A percentile compares a stretch with the other conserved stretches of the same genome.
Evolutionary conservation across 2,113 vertebrate species (phyloP).

Genomic region (Mystacornis crossleyi): DNA sequence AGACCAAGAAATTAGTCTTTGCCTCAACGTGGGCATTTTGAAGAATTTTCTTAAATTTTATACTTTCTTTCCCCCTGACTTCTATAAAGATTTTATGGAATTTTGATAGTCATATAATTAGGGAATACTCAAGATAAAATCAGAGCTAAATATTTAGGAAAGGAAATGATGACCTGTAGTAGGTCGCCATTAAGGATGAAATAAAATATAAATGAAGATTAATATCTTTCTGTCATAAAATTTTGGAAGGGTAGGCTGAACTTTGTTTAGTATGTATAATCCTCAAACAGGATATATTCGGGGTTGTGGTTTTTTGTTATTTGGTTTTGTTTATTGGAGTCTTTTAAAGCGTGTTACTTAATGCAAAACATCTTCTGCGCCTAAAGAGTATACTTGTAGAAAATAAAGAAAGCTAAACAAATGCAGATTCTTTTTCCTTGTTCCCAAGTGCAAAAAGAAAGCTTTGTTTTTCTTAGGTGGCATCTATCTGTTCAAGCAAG

Average conservation of each 20-base stretch:
- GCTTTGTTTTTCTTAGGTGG: not conserved
- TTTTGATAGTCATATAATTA: not conserved
- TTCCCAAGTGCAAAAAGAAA: not conserved
- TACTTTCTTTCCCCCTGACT: not conserved
- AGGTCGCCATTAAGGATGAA: not conserved
- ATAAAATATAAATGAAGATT: not conserved
- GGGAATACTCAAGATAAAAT: not conserved
- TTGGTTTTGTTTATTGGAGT: not conserved
- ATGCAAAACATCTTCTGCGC: not conserved
- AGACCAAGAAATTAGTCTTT: not conserved
- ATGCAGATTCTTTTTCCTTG: not conserved
- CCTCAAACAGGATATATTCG: not conserved
- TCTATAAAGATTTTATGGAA: not conserved
- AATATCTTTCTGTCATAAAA: not conserved
- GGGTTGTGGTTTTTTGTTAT: rapidly evolving
- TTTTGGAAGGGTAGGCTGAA: not conserved
- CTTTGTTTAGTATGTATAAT: not conserved
- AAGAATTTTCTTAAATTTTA: not conserved
- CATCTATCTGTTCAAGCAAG: not conserved
- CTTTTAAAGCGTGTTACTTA: not conserved
- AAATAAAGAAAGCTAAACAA: not conserved
- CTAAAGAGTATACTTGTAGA: not conserved
- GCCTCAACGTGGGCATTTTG: not conserved
- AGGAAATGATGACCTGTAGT: not conserved
- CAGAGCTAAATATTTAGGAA: not conserved